Evolutionary conservation across 2,113 vertebrate species (phyloP).

Genomic region (Genyomyrus donnyi): DNA sequence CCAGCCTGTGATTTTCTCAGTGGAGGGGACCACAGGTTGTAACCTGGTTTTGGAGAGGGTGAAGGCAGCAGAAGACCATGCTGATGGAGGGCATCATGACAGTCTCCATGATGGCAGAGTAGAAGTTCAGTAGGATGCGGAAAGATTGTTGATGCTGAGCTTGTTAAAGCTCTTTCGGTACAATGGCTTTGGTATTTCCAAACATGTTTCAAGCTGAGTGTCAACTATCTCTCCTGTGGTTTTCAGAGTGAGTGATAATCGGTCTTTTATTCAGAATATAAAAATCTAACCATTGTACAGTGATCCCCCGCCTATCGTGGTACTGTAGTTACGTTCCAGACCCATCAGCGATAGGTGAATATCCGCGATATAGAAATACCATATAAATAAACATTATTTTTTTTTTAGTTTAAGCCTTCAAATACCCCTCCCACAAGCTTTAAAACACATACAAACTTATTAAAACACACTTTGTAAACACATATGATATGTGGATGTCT

Average conservation of each 20-base stretch:
- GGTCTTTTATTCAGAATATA: neutral
- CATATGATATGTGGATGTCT: too few species aligned
- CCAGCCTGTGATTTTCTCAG: neutral
- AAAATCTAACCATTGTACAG: neutral
- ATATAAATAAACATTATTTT: too few species aligned
- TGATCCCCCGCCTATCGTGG: too few species aligned
- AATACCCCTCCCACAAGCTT: too few species aligned
- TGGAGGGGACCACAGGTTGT: neutral
- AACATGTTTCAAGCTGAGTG: neutral
- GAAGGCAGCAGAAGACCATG: too few species aligned
- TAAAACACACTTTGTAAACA: too few species aligned
- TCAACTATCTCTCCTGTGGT: neutral
- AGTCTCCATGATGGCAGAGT: neutral
- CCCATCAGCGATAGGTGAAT: too few species aligned
- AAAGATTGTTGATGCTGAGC: neutral
- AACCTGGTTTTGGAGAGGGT: neutral
- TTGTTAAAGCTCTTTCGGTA: neutral
- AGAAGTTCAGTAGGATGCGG: neutral
- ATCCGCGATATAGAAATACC: too few species aligned
- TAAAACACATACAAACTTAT: too few species aligned
- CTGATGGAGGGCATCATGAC: neutral
- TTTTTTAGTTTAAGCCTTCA: too few species aligned
- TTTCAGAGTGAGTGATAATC: neutral
- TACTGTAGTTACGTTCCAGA: too few species aligned
- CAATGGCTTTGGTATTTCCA: neutral